phyloP scores from a whole-genome alignment of 2,113 vertebrate species.

The Petroica traversi region DNA sequence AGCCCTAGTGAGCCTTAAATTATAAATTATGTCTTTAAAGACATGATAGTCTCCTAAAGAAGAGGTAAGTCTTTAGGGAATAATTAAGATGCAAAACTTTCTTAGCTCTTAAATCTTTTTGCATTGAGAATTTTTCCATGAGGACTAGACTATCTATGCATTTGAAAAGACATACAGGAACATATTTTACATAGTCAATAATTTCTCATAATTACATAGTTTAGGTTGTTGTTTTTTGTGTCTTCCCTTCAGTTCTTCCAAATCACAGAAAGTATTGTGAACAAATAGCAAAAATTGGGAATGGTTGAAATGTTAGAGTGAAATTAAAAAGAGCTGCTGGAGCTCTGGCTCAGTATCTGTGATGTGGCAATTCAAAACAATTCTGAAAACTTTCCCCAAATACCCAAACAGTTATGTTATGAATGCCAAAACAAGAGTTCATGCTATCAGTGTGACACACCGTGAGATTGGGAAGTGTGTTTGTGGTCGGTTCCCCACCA shows the following conservation, averaged over 20 bases:
- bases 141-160: neutral
- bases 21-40: neutral
- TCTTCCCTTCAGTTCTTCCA: neutral
- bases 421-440: neutral
- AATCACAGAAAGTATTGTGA: neutral
- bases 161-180: neutral
- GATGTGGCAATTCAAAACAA: neutral
- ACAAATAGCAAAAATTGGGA: neutral
- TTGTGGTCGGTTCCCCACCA: neutral
- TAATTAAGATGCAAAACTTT: neutral
- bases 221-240: neutral
- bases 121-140: neutral
- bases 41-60: neutral
- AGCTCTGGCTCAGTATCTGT: neutral
- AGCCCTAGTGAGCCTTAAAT: neutral
- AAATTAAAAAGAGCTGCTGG: neutral
- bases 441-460: neutral
- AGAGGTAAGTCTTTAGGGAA: neutral
- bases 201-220: neutral
- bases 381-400: neutral
- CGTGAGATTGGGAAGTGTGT: neutral
- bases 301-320: neutral
- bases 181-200: neutral
- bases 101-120: neutral
- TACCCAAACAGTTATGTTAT: neutral